Evolutionary conservation across 2,888 invertebrate species (phyloP), one percentile per base, ranked within the genome.

Genomic region (Loripinus fragilis): DNA sequence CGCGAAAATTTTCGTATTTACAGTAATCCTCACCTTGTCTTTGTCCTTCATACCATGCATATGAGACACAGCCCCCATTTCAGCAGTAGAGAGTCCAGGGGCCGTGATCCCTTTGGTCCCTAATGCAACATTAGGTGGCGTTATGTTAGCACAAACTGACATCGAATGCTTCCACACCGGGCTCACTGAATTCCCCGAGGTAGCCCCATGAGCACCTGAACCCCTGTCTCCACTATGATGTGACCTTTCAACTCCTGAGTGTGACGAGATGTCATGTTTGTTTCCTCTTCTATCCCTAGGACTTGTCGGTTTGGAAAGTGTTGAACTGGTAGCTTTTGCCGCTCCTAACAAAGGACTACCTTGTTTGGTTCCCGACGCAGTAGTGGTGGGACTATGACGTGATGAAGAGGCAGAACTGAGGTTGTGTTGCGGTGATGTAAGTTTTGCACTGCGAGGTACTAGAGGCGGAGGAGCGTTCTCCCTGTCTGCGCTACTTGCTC

Each of bases 111-210:
- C 87, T 33, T 86, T 80, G n/a, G 88, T 88, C 10, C 89, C 89
- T 25, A 93, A 89, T 28, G 94, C 92, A 15, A 94, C 92, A 84
- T 93, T 93, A 30, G 94, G 93, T n/a, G 94, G 94, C 41, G 91
- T 88, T 66, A 90, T 88, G 76, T 89, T 87, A 69, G 87, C 78
- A 74, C 87, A 82, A 35, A 94, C 87, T n/a, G 94, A 90, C 52
- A 93, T 68, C 95, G 95, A 91, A 95, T 95, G 95, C 93, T 96
- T 96, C 17, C 85, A 83, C 25, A 78, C 78, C 45, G 86, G 82
- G 67, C 82, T 78, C 35, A 76, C 66, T 23, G 81, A 48, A 60
- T 80, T 68, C 72, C 73, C 38, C 64, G 78, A 60, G 33, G 33
- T 33, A 60, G 60, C 60, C 60, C 70, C 23, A 70, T 38, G 60